Evolutionary conservation across 2,797 vertebrate genomes (phyloP), one percentile per base, ranked within the genome.

Genomic region (Pelodytes ibericus): DNA sequence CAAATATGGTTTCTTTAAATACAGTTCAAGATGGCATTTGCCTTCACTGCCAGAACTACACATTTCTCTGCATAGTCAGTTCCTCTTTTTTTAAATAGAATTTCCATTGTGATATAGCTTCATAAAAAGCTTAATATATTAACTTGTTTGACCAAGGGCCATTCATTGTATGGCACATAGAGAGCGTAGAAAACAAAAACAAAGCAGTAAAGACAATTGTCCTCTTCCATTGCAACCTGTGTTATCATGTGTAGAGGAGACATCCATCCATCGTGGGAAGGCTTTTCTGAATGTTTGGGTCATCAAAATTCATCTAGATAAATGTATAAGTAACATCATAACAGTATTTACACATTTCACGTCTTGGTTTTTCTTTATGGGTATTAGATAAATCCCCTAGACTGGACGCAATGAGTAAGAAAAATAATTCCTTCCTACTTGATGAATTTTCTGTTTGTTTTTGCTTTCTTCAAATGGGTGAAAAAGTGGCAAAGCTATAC

Each of bases 21-120:
- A 96, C 91, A 95, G 95, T 94, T 94, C 94, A 92, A 92, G 90
- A 91, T 92, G 91, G 92, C 92, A 89, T 88, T 86, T 91, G 84
- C 82, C 83, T 81, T 85, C 85, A 87, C 86, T 83, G 86, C 88
- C 83, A 88, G 86, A 90, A 89, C 81, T 83, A 80, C 85, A 87
- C 59, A 80, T 85, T 67, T 83, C 81, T 84, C 87, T 90, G 89
- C 87, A 90, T 88, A 89, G 90, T 89, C 90, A 83, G 84, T 84
- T 85, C 36, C 84, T 84, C 71, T 81, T 16, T 53, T 53, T 86
- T 87, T 84, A 84, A 84, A 86, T 86, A 89, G 90, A 89, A 88
- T 84, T 81, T 84, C 82, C 83, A 82, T 65, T 83, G 82, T 82
- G 83, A 81, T 82, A 85, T 82, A 86, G 83, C 82, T 90, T 86